Base-by-base conservation (phyloP, 2,797 vertebrate species). In the Sebastolobus alascanus region DNA sequence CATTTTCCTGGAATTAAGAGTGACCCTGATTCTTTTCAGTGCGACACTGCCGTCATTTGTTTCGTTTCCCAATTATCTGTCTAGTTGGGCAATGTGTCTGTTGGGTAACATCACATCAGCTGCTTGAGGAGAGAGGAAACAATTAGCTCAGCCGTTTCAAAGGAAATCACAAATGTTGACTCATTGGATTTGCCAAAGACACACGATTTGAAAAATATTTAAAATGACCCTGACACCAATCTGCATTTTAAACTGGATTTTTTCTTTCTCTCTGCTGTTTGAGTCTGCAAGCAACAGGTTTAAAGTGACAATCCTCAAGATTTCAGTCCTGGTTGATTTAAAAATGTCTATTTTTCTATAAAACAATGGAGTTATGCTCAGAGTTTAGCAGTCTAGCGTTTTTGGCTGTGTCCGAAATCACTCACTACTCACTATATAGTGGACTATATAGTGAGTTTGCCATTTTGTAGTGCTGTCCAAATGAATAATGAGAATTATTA, bases 41-140 rank as follows among this genome's bases (percentile, higher is more conserved):
- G 68, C 64, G 3, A 64, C 16, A 40, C 33, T 75, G 65, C 2
- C 12, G 29, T 79, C 73, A 56, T 67, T 68, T 27, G 81, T 91
- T 88, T 88, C 87, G 18, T 84, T 93, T 91, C 90, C 88, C 73
- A 40, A 3, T 85, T 67, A 43, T 72, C 25, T 7, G 38, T 79
- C 55, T 64, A 11, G 73, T 79, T 90, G 61, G 20, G 78, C 61
- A 80, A 84, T 43, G 18, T 59, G 35, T 55, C 75, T 64, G 43
- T 91, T 90, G 84, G 40, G 79, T 7, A 86, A 90, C 79, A 63
- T 70, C 55, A 65, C 35, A 65, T 55, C 66, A 75, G 64, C 66
- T 38, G 69, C 54, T 55, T 46, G 7, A 40, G 6, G 9, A 8
- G 6, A 37, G 18, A 66, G 52, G 31, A 79, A 79, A 63, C n/a